A percentile compares a stretch with the other conserved stretches of the same genome.
Evolutionary conservation across 2,113 vertebrate species (phyloP).

Genomic region (Mastomys coucha): DNA sequence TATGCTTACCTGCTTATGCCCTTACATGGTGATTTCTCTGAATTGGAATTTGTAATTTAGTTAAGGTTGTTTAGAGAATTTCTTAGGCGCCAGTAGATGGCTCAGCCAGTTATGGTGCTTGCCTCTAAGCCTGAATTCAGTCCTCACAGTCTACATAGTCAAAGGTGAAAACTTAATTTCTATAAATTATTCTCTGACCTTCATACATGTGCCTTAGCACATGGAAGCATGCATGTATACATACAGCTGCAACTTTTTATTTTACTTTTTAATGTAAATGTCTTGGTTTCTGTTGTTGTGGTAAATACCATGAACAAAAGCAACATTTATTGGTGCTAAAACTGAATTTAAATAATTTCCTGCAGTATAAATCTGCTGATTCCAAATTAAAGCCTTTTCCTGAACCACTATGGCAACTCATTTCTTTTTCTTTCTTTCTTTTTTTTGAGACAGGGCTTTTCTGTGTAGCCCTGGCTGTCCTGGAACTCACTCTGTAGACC

Average conservation of each 20-base stretch:
- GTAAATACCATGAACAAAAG: not conserved
- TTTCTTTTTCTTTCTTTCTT: no score
- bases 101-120: not conserved
- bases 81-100: not conserved
- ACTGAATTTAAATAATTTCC: no score
- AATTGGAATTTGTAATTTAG: conserved; percentile 36
- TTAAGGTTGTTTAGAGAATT: conserved; percentile 48
- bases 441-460: no score
- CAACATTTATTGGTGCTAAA: conserved; percentile 47
- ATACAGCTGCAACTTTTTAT: not conserved
- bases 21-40: not conserved
- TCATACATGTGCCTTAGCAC: not conserved
- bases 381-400: conserved; percentile 21
- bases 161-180: not conserved
- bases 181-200: no score
- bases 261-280: not conserved
- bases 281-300: not conserved
- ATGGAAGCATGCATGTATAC: not conserved
- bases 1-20: not conserved
- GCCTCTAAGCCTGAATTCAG: not conserved
- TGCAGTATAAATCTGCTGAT: not conserved
- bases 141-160: no score
- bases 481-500: no score
- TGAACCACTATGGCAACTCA: not conserved
- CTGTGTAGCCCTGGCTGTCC: no score